phyloP scores from a whole-genome alignment of 2,113 vertebrate genomes.

The Zosterops japonicus region DNA sequence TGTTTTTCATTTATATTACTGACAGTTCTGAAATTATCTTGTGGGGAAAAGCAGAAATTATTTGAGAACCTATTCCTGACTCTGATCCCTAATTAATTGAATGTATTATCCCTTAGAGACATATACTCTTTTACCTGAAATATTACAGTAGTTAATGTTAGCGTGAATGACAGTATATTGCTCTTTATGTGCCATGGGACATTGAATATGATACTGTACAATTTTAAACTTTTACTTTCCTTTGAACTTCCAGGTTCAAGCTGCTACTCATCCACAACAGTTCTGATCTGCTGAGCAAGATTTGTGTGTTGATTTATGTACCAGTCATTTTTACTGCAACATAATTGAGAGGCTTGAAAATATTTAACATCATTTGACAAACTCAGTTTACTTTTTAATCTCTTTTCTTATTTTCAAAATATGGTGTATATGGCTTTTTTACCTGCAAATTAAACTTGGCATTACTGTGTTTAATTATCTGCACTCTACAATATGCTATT shows the following conservation, averaged over 20 bases:
- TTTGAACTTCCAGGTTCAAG: not conserved
- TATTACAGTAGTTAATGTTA: not conserved
- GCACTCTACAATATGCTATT: not conserved
- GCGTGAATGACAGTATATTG: not conserved
- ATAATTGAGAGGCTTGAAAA: not conserved
- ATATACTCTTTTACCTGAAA: not conserved
- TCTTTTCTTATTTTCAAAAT: not conserved
- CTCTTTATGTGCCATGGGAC: not conserved
- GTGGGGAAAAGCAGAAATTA: not conserved
- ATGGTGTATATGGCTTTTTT: not conserved
- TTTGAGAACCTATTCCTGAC: not conserved
- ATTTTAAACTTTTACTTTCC: not conserved
- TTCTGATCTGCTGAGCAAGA: not conserved
- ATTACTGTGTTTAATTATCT: not conserved
- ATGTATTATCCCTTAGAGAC: not conserved
- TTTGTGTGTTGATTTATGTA: not conserved
- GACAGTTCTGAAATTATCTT: conserved; percentile 17
- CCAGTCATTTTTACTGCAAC: not conserved
- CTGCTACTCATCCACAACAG: not conserved
- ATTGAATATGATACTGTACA: not conserved
- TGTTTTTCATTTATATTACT: conserved; percentile 9
- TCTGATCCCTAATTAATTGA: conserved; percentile 31
- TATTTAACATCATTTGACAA: not conserved
- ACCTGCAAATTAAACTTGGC: not conserved
- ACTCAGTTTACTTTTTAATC: not conserved